These are phyloP conservation scores for Xylophagus ater DNA, from an alignment of 2,888 invertebrate species.

Conservation along the genomic window DNA sequence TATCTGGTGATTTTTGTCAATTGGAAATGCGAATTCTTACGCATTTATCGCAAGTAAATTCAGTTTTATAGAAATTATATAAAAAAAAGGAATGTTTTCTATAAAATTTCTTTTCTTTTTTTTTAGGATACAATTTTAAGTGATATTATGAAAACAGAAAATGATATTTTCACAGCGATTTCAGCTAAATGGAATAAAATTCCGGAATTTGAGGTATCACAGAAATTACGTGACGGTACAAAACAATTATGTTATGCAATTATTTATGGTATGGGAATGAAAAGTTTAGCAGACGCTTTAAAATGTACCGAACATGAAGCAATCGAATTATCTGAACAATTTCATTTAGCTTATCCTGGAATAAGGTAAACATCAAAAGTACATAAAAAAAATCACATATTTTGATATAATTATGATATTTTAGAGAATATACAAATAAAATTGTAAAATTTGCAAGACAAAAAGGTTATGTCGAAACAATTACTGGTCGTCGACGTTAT, in stretches of 20 bases:
- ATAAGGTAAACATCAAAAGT: slow-evolving; percentile 51
- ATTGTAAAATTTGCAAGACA: slow-evolving; percentile 52
- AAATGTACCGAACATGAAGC: slow-evolving; percentile 72
- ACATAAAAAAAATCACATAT: slow-evolving; percentile 28
- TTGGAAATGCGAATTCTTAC: slow-evolving; percentile 88
- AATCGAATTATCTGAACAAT: slow-evolving; percentile 62
- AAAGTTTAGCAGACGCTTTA: slow-evolving; percentile 66
- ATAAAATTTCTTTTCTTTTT: no score
- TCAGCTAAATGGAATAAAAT: slow-evolving; percentile 76
- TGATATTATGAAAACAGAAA: slow-evolving; percentile 51
- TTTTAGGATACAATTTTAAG: slow-evolving; percentile 54
- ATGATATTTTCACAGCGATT: slow-evolving; percentile 75
- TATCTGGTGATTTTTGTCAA: slow-evolving; percentile 95
- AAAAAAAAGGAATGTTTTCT: no score
- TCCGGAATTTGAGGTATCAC: slow-evolving; percentile 57
- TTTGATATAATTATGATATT: slow-evolving; percentile 24
- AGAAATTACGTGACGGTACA: slow-evolving; percentile 69
- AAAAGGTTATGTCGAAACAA: slow-evolving; percentile 72
- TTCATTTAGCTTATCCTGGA: slow-evolving; percentile 64
- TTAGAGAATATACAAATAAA: slow-evolving; percentile 27
- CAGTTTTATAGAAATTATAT: neutral
- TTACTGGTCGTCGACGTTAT: slow-evolving; percentile 66
- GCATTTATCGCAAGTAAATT: slow-evolving; percentile 56
- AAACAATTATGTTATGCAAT: slow-evolving; percentile 94
- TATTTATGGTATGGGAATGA: slow-evolving; percentile 91